A percentile compares a stretch with the other conserved stretches of the same genome.
Evolutionary conservation across 2,113 vertebrate species (phyloP).

Genomic region (Mesitornis unicolor): DNA sequence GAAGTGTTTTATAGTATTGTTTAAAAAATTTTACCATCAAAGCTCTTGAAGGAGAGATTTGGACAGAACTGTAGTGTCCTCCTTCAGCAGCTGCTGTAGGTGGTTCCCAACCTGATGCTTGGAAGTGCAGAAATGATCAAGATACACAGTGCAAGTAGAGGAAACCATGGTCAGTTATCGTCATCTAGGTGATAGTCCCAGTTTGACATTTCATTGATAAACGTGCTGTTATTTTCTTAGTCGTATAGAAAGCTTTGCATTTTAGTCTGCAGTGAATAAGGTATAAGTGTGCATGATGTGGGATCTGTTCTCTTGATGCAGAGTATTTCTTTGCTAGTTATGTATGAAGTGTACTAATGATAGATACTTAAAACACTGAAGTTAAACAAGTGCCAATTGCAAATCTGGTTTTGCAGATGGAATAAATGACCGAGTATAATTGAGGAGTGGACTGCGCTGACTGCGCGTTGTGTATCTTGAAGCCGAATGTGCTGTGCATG

Average conservation of each 20-base stretch:
- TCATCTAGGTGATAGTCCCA: not conserved
- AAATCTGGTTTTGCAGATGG: not conserved
- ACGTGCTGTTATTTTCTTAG: not conserved
- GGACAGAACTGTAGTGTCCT: not conserved
- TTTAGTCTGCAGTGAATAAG: not conserved
- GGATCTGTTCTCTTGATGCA: not conserved
- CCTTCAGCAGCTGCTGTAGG: not conserved
- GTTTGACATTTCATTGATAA: not conserved
- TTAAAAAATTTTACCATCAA: not conserved
- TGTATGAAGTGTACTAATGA: not conserved
- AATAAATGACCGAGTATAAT: not conserved
- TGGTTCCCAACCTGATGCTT: not conserved
- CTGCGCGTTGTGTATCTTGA: not conserved
- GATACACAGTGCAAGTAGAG: not conserved
- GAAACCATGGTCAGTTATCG: not conserved
- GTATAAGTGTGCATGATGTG: not conserved
- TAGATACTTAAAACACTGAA: not conserved
- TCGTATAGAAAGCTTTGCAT: not conserved
- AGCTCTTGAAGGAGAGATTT: not conserved
- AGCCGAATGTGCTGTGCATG: not conserved
- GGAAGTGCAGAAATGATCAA: not conserved
- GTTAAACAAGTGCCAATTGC: not conserved
- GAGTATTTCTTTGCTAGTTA: not conserved
- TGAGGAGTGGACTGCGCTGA: accelerated
- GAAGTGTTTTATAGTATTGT: not conserved